Base-by-base conservation (phyloP, 2,113 vertebrate genomes). In the Amazona guildingii region DNA sequence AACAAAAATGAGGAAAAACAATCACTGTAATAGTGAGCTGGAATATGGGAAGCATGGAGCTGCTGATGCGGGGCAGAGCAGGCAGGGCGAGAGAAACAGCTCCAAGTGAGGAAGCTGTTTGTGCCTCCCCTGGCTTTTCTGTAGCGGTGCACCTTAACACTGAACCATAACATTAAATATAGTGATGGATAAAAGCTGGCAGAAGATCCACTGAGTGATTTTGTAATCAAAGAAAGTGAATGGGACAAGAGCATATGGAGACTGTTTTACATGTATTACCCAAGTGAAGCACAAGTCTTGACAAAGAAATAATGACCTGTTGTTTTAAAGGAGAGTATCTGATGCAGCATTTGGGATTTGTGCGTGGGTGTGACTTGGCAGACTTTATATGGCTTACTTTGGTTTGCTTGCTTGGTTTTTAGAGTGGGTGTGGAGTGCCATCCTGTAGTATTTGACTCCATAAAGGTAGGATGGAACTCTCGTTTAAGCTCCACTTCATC, bases 1-100 rank as follows among this genome's bases (percentile, higher is more conserved):
- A 94, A 73, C 23, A 95, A 89, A 92, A 91, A 80, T 67, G 88
- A 80, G 46, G 46, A 66, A 73, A 87, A 95, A 64, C 77, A 79
- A 41, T 91, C 43, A 39, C 61, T 81, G 23, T 54, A 82, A 75
- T 64, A 67, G 43, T 17, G 52, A 28, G 24, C 46, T 91, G 91
- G 67, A 77, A 25, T 54, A 8, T 7, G 31, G 66, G 67, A 92
- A 94, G 25, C 43, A 20, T 0, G 3, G 80, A 63, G 28, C 51
- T 51, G 43, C 55, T 51, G 79, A 59, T 46, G 73, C 11, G 44
- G 46, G 15, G 2, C 8, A 2, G 78, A 63, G 19, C 10, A 2
- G 61, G 21, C 43, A 80, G 73, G 61, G 73, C 39, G 17, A 73
- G 46, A 37, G 54, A 49, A 61, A 20, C 0, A 0, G 5, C 57